These are phyloP conservation scores for Phylloscopus trochiloides DNA, from an alignment of 2,113 vertebrate genomes.

Conservation along the genomic window DNA sequence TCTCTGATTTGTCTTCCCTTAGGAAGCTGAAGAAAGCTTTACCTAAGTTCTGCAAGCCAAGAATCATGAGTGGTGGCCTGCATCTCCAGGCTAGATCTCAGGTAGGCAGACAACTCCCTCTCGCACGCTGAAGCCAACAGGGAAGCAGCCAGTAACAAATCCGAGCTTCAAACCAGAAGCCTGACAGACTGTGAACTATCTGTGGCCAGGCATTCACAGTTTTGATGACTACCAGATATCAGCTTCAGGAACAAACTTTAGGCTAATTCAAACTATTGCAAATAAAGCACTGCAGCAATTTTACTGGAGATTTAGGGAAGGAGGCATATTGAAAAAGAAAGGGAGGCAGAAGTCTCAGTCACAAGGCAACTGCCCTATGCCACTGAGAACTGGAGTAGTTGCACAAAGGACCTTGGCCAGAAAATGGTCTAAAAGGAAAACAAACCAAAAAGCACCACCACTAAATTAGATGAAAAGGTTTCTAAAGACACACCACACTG, in stretches of 20 bases:
- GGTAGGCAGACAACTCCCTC: neutral
- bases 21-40: neutral
- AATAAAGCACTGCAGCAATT: neutral
- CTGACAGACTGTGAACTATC: rapidly evolving
- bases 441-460: neutral
- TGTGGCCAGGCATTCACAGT: neutral
- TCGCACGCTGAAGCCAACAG: rapidly evolving
- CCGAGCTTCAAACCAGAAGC: neutral
- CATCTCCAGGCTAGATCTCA: neutral
- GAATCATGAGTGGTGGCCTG: rapidly evolving
- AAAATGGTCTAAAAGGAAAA: neutral
- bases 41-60: neutral
- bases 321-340: neutral
- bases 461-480: neutral
- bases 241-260: neutral
- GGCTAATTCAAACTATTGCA: neutral
- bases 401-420: neutral
- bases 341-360: neutral
- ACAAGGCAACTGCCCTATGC: rapidly evolving
- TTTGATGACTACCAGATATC: neutral
- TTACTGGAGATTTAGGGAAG: neutral
- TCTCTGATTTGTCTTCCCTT: neutral
- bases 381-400: rapidly evolving
- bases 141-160: neutral
- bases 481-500: neutral